Evolutionary conservation across 92 coral and sea anemone genomes (phyloP).

Genomic region (Actinostola sp.): DNA sequence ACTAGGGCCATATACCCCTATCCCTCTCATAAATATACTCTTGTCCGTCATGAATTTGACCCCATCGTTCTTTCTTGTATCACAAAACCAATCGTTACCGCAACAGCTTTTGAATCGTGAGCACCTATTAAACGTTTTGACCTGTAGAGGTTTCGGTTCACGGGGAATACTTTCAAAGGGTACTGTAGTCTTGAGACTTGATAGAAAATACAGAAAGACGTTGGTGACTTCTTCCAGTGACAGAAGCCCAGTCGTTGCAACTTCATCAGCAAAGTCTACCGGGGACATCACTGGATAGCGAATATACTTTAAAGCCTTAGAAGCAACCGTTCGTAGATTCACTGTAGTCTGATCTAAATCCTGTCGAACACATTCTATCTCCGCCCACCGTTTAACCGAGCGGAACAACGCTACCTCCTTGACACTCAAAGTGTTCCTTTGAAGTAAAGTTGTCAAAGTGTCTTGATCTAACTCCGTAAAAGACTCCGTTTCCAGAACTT

Average conservation of each 20-base stretch:
- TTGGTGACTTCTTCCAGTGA: conserved; percentile 76
- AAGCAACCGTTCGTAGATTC: conserved; percentile 60
- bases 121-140: conserved; percentile 53
- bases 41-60: conserved; percentile 72
- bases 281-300: conserved; percentile 82
- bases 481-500: conserved; percentile 67
- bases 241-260: conserved; percentile 73
- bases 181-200: conserved; percentile 69
- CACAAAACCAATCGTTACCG: conserved; percentile 91
- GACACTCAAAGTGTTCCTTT: conserved; percentile 61
- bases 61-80: conserved; percentile 81
- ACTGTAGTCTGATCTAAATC: conserved; percentile 45
- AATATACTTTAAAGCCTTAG: conserved; percentile 68
- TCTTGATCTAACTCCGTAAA: conserved; percentile 68
- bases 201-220: conserved; percentile 72
- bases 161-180: conserved; percentile 71
- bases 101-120: conserved; percentile 84
- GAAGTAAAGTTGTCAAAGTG: conserved; percentile 54
- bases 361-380: conserved; percentile 62
- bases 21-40: conserved; percentile 65
- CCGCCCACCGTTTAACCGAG: conserved; percentile 77
- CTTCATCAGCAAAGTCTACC: conserved; percentile 79
- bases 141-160: conserved; percentile 41
- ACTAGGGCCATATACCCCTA: conserved; percentile 81
- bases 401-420: conserved; percentile 71